Evolutionary conservation across 2,113 vertebrate species (phyloP).

Genomic region (Tragelaphus buxtoni): DNA sequence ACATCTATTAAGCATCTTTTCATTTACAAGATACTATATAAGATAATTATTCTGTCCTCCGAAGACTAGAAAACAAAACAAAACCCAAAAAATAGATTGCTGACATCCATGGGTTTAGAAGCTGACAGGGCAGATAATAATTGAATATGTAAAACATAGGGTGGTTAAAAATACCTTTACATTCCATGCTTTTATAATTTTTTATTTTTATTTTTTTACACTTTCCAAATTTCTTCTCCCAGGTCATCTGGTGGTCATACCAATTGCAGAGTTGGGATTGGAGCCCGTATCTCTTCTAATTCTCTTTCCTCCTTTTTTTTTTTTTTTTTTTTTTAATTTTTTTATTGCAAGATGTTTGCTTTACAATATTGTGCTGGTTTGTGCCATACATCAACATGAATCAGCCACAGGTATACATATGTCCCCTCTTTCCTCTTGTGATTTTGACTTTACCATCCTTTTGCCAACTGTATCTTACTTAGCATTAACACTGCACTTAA

Average conservation of each 20-base stretch:
- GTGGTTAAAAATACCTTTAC: conserved; percentile 3
- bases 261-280: neutral
- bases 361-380: neutral
- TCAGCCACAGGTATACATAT: neutral
- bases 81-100: neutral
- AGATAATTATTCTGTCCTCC: neutral
- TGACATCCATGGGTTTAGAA: neutral
- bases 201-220: neutral
- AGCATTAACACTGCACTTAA: neutral
- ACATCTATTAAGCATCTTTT: neutral
- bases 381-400: neutral
- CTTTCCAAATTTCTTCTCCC: neutral
- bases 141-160: neutral
- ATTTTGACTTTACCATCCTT: neutral
- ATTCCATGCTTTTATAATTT: neutral
- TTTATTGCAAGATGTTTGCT: neutral
- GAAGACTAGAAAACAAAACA: neutral
- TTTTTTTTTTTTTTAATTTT: neutral
- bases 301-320: neutral
- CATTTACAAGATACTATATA: neutral
- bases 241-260: neutral
- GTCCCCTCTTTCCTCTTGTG: neutral
- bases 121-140: neutral
- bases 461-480: neutral
- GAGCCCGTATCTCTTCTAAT: neutral